Conservation (phyloP, 2,113 vertebrate species). For the Hystrix brachyura region DNA sequence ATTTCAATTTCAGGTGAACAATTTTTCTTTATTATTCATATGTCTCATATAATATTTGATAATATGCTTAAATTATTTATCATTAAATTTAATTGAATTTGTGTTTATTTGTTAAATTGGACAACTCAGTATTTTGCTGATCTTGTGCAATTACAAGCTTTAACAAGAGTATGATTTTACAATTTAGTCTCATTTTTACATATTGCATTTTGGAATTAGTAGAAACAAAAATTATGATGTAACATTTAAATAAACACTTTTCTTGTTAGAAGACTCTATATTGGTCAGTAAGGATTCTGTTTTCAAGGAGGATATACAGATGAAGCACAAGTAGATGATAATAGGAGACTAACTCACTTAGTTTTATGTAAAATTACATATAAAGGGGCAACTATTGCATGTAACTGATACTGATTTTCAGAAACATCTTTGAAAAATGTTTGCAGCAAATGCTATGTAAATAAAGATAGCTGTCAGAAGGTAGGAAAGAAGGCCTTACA, state of each 20-base stretch:
- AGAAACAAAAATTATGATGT: neutral
- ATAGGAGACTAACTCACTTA: neutral
- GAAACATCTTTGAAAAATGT: slow-evolving; percentile 31
- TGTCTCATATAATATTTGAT: neutral
- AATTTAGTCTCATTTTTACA: neutral
- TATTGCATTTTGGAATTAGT: neutral
- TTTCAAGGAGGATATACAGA: neutral
- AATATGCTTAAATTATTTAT: neutral
- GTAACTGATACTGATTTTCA: neutral
- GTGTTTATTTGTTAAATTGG: slow-evolving; percentile 22
- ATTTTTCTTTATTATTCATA: neutral
- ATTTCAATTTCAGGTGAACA: slow-evolving; percentile 13
- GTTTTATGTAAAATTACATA: slow-evolving; percentile 14
- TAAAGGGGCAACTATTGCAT: neutral
- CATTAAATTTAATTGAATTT: slow-evolving; percentile 32
- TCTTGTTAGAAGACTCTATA: neutral
- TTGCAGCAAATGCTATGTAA: slow-evolving; percentile 50
- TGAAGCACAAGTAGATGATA: neutral
- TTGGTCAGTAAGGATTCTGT: neutral
- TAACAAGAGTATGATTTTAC: neutral
- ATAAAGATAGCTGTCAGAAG: slow-evolving; percentile 58
- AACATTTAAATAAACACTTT: neutral
- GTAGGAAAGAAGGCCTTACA: neutral
- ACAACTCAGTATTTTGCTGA: neutral
- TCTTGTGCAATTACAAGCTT: neutral